Evolutionary conservation across 2,888 invertebrate genomes (phyloP).

Genomic region (Reticulitermes lucifugus): DNA sequence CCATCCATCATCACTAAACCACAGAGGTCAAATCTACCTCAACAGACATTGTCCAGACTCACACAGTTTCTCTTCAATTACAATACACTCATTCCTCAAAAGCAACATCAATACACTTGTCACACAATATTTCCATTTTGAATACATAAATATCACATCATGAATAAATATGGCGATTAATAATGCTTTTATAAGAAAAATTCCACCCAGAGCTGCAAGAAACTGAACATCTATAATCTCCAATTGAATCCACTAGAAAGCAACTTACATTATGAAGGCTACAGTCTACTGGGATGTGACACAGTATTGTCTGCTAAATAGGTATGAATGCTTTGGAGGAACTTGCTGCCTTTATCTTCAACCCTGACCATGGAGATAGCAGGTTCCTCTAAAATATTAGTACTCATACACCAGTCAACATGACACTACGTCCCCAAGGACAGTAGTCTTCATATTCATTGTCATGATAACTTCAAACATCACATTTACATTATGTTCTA

Average conservation of each 20-base stretch:
- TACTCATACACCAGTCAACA: no score
- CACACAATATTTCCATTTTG: conserved; percentile 21
- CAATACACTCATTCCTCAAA: conserved; percentile 13
- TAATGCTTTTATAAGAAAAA: conserved; percentile 10
- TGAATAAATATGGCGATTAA: neutral
- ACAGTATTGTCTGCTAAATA: no score
- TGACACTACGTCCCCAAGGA: no score
- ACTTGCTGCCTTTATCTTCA: no score
- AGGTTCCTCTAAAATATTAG: no score
- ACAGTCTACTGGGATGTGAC: no score
- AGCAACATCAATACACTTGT: conserved; percentile 23
- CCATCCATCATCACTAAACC: neutral
- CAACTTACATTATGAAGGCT: neutral
- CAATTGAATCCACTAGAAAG: neutral
- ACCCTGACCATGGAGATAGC: no score
- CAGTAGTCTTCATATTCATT: neutral
- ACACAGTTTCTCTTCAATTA: neutral
- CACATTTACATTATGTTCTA: no score
- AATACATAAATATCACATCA: conserved; percentile 32
- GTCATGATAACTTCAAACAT: neutral
- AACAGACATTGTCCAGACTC: neutral
- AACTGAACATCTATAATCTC: neutral
- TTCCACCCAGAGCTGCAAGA: conserved; percentile 9
- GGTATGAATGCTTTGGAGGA: no score
- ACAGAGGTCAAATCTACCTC: neutral